A percentile compares a stretch with the other conserved stretches of the same genome.
Conservation (phyloP, 1,140 invertebrate species). For the Sesamia nonagrioides region DNA sequence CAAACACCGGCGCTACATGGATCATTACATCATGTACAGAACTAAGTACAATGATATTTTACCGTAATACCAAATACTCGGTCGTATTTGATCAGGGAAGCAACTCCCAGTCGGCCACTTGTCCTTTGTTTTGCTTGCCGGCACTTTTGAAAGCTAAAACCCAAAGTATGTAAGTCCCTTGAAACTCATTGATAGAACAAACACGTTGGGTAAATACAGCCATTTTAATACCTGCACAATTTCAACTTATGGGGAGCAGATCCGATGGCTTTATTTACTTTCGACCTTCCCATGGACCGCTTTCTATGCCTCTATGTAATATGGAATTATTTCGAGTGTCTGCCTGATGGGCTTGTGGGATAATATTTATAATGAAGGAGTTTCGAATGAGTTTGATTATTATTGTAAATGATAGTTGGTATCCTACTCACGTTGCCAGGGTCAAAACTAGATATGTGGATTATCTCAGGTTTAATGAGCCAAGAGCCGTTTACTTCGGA, state of each 20-base stretch:
- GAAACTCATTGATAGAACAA: constrained; percentile 81
- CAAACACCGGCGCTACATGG: constrained; percentile 48
- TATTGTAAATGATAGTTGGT: constrained; percentile 11
- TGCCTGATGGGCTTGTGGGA: constrained; percentile 14
- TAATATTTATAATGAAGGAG: constrained; percentile 10
- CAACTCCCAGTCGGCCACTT: constrained; percentile 77
- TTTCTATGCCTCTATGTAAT: constrained; percentile 51
- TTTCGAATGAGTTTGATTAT: neutral
- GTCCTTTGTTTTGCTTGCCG: constrained; percentile 75
- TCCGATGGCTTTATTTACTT: constrained; percentile 70
- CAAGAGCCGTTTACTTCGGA: constrained; percentile 23
- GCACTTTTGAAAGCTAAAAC: constrained; percentile 86
- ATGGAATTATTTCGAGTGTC: constrained; percentile 44
- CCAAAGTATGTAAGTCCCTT: constrained; percentile 82
- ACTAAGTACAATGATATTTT: constrained; percentile 75
- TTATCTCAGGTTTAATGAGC: constrained; percentile 34
- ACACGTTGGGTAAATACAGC: constrained; percentile 76
- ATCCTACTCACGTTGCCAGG: constrained; percentile 28
- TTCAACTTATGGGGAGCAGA: constrained; percentile 82
- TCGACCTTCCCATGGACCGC: constrained; percentile 69
- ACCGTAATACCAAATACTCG: constrained; percentile 74
- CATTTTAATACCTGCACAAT: constrained; percentile 81
- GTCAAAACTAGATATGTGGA: constrained; percentile 23
- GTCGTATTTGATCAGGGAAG: constrained; percentile 76
- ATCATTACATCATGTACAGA: constrained; percentile 55